Evolutionary conservation across 2,113 vertebrate species (phyloP).

Genomic region (Pelmatolapia mariae): DNA sequence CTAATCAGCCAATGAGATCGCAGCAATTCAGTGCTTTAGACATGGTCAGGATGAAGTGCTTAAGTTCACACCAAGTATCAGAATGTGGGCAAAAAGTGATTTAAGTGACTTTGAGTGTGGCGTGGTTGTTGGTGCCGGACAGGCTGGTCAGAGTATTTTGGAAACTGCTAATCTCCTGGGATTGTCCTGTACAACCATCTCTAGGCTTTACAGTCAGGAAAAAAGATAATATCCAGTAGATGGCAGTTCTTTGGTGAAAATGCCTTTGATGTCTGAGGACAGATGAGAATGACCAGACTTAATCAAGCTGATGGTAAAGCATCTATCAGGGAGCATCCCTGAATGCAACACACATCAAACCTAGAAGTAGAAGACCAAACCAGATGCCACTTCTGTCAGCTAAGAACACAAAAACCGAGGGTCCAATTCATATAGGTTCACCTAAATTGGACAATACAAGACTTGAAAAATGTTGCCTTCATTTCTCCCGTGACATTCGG

Average conservation of each 20-base stretch:
- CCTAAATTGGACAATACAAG: neutral
- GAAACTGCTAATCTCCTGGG: neutral
- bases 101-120: neutral
- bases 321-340: neutral
- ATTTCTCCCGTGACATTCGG: rapidly evolving
- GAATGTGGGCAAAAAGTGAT: neutral
- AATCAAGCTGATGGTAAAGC: neutral
- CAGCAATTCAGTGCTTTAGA: neutral
- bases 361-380: rapidly evolving
- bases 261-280: neutral
- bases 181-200: neutral
- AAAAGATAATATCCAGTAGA: neutral
- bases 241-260: neutral
- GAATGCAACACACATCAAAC: neutral
- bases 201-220: neutral
- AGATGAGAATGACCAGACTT: neutral
- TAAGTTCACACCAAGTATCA: neutral
- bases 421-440: neutral
- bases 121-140: neutral
- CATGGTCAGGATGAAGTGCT: neutral
- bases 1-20: rapidly evolving
- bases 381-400: rapidly evolving
- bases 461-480: neutral
- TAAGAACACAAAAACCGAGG: neutral
- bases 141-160: neutral